phyloP scores from a whole-genome alignment of 2,113 vertebrate genomes.

The Parus major region DNA sequence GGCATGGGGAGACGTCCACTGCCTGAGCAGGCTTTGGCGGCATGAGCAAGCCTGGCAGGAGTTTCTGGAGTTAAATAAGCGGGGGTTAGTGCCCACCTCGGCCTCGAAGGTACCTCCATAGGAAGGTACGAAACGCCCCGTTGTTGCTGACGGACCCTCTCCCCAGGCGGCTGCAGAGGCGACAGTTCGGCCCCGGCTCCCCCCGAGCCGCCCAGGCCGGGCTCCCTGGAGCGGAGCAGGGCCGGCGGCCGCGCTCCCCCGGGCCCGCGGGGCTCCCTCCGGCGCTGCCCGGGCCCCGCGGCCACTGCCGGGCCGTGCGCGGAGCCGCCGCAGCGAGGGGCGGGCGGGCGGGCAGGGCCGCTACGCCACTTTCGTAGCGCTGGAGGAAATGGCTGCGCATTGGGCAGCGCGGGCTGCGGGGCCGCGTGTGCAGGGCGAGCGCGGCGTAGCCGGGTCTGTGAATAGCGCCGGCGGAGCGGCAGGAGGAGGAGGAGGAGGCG shows the following conservation, averaged over 20 bases:
- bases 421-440: no score
- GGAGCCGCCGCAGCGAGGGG: no score
- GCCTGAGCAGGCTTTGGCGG: neutral
- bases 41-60: accelerated
- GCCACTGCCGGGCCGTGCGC: no score
- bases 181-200: neutral
- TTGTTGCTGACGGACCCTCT: accelerated
- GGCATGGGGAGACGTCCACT: accelerated
- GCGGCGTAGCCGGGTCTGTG: no score
- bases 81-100: accelerated
- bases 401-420: no score
- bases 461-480: no score
- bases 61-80: neutral
- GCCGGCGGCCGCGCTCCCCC: neutral
- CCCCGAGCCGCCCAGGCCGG: neutral
- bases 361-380: no score
- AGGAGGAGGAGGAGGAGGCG: no score
- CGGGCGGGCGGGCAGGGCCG: no score
- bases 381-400: no score
- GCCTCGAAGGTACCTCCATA: neutral
- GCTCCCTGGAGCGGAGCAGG: neutral
- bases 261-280: neutral
- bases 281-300: neutral
- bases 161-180: neutral
- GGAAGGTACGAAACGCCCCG: accelerated